These are phyloP conservation scores for Tetramorium parvispinum DNA, from an alignment of 1,140 invertebrate species.

Conservation along the genomic window DNA sequence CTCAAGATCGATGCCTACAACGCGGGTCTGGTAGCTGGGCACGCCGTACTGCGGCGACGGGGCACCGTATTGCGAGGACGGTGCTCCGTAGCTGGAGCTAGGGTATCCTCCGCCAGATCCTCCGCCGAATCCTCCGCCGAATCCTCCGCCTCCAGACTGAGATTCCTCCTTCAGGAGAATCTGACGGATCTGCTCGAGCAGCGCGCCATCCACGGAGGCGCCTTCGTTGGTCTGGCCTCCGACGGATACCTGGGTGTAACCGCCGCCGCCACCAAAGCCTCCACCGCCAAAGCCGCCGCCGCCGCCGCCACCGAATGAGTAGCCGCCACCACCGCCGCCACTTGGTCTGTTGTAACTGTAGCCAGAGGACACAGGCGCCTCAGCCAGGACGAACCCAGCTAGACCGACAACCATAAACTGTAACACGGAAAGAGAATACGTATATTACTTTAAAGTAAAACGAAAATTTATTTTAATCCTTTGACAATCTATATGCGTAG, in stretches of 20 bases:
- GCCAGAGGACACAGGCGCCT: conserved; percentile 87
- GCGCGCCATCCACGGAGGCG: conserved; percentile 90
- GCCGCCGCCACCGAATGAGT: conserved; percentile 84
- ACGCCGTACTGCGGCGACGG: conserved; percentile 88
- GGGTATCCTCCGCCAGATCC: conserved; percentile 82
- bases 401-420: conserved; percentile 89
- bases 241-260: conserved; percentile 90
- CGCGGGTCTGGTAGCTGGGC: conserved; percentile 86
- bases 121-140: conserved; percentile 82
- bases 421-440: conserved; percentile 76
- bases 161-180: conserved; percentile 92
- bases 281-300: conserved; percentile 82
- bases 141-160: conserved; percentile 81
- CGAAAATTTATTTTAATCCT: neutral
- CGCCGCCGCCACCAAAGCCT: conserved; percentile 87
- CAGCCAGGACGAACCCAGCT: conserved; percentile 87
- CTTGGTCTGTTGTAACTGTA: conserved; percentile 88
- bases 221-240: conserved; percentile 92
- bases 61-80: conserved; percentile 86
- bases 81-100: conserved; percentile 86
- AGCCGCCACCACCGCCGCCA: conserved; percentile 85
- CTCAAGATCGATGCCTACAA: conserved; percentile 91
- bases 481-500: neutral
- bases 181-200: conserved; percentile 92
- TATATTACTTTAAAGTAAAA: neutral